A percentile compares a stretch with the other conserved stretches of the same genome.
phyloP scores from a whole-genome alignment of 2,113 vertebrate species.

The Pangasianodon hypophthalmus region DNA sequence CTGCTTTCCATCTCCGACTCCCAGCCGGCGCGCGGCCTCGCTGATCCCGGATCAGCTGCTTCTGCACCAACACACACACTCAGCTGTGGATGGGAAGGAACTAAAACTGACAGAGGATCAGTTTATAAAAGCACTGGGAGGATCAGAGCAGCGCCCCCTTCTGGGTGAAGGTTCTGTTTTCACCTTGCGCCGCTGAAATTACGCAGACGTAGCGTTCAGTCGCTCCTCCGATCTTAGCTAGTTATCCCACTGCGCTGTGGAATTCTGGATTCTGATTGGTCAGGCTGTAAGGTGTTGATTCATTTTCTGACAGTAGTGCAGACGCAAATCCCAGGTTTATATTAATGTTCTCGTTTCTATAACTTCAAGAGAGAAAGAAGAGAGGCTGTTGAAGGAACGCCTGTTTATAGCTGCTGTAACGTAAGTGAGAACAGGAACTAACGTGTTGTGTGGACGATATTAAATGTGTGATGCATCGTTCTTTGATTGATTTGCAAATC shows the following conservation, averaged over 20 bases:
- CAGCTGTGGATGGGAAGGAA: neutral
- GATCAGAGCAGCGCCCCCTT: neutral
- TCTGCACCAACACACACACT: neutral
- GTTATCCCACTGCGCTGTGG: neutral
- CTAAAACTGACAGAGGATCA: slow-evolving; percentile 24
- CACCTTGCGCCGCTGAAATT: neutral
- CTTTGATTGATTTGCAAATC: neutral
- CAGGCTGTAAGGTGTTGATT: neutral
- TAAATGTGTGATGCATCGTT: neutral
- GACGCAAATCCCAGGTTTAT: no score
- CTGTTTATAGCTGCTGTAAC: neutral
- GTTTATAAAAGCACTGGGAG: neutral
- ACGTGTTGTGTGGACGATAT: neutral
- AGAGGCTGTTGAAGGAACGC: no score
- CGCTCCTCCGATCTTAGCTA: neutral
- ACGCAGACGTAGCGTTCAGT: neutral
- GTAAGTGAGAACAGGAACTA: neutral
- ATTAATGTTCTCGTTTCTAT: no score
- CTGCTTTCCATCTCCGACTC: slow-evolving; percentile 71
- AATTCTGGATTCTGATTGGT: neutral
- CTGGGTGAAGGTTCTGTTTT: neutral
- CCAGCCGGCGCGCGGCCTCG: neutral
- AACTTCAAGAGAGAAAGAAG: no score
- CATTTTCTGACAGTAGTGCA: neutral
- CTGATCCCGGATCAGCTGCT: slow-evolving; percentile 12